phyloP scores from a whole-genome alignment of 2,113 vertebrate genomes.

The Pogonocichla stellata region DNA sequence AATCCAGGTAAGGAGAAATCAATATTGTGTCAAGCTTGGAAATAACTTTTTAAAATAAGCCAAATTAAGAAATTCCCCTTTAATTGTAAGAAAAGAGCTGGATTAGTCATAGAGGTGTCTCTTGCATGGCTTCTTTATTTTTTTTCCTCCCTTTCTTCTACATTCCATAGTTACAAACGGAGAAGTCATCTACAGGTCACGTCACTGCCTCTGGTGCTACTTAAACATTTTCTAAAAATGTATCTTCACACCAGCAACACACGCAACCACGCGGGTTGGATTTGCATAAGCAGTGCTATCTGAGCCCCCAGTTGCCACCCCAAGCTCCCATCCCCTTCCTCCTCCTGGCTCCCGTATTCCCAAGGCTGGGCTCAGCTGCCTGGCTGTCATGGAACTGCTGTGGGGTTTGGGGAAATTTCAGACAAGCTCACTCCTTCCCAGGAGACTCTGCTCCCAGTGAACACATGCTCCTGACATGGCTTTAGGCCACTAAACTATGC shows the following conservation, averaged over 20 bases:
- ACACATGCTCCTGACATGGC: not conserved
- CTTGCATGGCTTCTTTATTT: not conserved
- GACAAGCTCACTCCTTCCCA: constrained; percentile 24
- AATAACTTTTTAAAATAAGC: not conserved
- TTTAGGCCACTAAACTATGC: not conserved
- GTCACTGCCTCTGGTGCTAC: constrained; percentile 65
- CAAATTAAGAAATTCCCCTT: not conserved
- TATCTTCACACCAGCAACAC: constrained; percentile 22
- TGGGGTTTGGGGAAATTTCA: constrained; percentile 25
- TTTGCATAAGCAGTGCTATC: not conserved
- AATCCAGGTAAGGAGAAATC: not conserved
- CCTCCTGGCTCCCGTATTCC: not conserved
- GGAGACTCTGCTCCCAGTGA: not conserved
- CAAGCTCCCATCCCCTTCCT: not conserved
- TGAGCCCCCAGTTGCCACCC: not conserved
- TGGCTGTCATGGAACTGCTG: not conserved
- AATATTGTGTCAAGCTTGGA: not conserved
- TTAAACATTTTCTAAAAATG: constrained; percentile 41
- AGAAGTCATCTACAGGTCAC: constrained; percentile 76
- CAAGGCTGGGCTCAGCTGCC: not conserved
- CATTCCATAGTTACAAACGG: constrained; percentile 68
- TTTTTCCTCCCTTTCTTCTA: constrained; percentile 2
- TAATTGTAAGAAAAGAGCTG: not conserved
- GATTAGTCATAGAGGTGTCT: constrained; percentile 5
- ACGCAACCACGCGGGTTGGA: not conserved